These are phyloP conservation scores for Phortica variegata DNA, from an alignment of 1,140 invertebrate species.

Conservation along the genomic window DNA sequence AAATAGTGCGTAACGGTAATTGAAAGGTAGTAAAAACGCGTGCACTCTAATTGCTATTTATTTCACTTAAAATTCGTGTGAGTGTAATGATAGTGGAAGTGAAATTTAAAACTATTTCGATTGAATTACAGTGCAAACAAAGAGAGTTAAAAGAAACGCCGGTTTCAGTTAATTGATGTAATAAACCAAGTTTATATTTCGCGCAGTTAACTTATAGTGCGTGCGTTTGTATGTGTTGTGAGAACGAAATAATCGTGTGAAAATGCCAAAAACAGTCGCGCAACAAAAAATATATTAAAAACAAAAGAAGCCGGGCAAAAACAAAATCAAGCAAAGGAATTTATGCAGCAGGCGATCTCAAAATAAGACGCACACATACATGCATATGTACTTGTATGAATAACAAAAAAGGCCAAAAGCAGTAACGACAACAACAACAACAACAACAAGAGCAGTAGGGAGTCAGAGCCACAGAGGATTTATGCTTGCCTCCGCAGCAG, in stretches of 20 bases:
- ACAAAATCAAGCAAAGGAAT: constrained; percentile 44
- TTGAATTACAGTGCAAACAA: constrained; percentile 11
- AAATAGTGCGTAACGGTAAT: no score
- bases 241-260: constrained; percentile 18
- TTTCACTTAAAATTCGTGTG: no score
- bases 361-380: no score
- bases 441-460: constrained; percentile 16
- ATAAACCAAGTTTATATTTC: constrained; percentile 24
- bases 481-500: no score
- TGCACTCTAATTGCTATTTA: no score
- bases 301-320: no score
- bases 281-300: background rate
- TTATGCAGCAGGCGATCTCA: constrained; percentile 29
- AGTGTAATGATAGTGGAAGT: background rate
- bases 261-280: background rate
- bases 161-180: constrained; percentile 23
- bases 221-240: constrained; percentile 14
- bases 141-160: constrained; percentile 15
- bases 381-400: no score
- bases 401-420: constrained; percentile 37
- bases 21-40: no score
- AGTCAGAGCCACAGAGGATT: constrained; percentile 28
- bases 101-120: background rate
- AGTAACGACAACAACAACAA: constrained; percentile 5
- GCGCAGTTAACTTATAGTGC: constrained; percentile 35